Evolutionary conservation across 2,797 vertebrate species (phyloP).

Genomic region (Esox masquinongy): DNA sequence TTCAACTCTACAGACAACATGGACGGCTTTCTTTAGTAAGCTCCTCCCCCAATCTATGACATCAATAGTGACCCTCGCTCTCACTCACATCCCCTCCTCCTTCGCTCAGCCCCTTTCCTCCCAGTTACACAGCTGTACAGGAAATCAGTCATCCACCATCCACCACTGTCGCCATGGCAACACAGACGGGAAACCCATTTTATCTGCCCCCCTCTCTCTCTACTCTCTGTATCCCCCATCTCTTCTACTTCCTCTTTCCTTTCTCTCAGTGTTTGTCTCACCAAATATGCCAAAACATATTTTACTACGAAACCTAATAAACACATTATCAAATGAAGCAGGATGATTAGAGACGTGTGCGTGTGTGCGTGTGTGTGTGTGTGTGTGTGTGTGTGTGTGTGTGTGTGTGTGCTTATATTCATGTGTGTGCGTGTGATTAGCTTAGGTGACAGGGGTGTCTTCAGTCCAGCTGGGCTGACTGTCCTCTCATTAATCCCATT

Average conservation of each 20-base stretch:
- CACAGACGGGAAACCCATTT: slow-evolving; percentile 66
- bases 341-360: not conserved
- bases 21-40: slow-evolving; percentile 36
- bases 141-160: slow-evolving; percentile 78
- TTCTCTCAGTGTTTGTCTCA: slow-evolving; percentile 41
- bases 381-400: slow-evolving; percentile 14
- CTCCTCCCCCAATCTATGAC: slow-evolving; percentile 49
- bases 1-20: slow-evolving; percentile 36
- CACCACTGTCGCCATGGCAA: slow-evolving; percentile 77
- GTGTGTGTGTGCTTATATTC: slow-evolving; percentile 13
- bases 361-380: slow-evolving; percentile 9
- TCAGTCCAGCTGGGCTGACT: slow-evolving; percentile 51
- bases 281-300: slow-evolving; percentile 21
- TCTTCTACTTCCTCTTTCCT: slow-evolving; percentile 12
- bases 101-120: slow-evolving; percentile 13
- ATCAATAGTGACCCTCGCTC: slow-evolving; percentile 23
- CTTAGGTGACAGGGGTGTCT: slow-evolving; percentile 53
- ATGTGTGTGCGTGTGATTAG: slow-evolving; percentile 28
- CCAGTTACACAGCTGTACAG: slow-evolving; percentile 70
- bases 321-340: not conserved
- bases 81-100: not conserved
- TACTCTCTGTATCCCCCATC: not conserved
- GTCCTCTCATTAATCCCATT: slow-evolving; percentile 64
- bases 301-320: not conserved
- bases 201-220: slow-evolving; percentile 32